These are phyloP conservation scores for Melanostoma scalare DNA, from an alignment of 2,888 invertebrate genomes.

Conservation along the genomic window DNA sequence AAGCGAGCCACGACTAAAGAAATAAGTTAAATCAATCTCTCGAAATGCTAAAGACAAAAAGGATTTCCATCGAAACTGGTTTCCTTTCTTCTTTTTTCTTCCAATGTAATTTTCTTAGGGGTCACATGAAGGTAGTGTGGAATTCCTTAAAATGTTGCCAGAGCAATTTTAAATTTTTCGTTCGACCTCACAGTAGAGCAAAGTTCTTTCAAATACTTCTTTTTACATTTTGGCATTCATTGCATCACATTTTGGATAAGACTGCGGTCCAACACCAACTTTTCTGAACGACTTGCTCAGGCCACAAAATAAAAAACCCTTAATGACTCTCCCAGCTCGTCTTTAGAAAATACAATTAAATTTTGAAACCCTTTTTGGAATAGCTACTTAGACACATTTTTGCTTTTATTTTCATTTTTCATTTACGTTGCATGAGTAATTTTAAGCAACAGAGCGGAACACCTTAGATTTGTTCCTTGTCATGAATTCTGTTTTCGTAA, in stretches of 20 bases:
- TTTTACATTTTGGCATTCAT: no score
- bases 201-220: no score
- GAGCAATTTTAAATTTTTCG: no score
- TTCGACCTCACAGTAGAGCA: no score
- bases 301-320: no score
- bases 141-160: neutral
- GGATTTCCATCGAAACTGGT: conserved; percentile 27
- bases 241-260: no score
- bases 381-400: no score
- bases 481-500: conserved; percentile 1
- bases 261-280: no score
- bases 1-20: conserved; percentile 12
- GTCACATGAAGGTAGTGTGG: neutral
- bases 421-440: neutral
- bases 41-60: conserved; percentile 42
- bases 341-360: no score
- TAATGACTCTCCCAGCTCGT: no score
- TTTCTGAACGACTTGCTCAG: no score
- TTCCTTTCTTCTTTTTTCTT: neutral
- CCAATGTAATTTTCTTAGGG: neutral
- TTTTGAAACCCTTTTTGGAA: no score
- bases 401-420: neutral
- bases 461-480: neutral
- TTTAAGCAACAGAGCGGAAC: neutral
- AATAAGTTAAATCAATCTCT: conserved; percentile 55